These are phyloP conservation scores for Stegodyphus mimosarum DNA, from an alignment of 1,140 invertebrate genomes.

Conservation along the genomic window DNA sequence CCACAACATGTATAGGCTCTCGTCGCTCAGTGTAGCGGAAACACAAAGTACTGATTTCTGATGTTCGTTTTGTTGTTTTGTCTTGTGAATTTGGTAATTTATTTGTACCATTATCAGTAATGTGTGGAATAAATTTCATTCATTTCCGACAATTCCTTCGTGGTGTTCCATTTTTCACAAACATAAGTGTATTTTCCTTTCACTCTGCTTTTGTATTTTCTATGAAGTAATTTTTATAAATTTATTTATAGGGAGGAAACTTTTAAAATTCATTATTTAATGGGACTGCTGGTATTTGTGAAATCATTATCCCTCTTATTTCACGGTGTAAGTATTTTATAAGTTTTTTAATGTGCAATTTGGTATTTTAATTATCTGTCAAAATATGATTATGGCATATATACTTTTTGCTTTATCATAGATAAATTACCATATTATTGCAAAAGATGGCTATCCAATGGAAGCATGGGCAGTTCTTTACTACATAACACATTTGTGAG, in stretches of 20 bases:
- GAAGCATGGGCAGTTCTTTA: conserved; percentile 97
- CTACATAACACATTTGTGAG: conserved; percentile 94
- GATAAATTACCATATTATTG: conserved; percentile 96
- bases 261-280: conserved; percentile 96
- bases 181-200: not conserved
- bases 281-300: conserved; percentile 92
- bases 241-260: conserved; percentile 75
- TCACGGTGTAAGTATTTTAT: conserved; percentile 77
- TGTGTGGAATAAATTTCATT: no score
- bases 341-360: not conserved
- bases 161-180: no score
- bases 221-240: no score
- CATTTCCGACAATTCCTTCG: no score
- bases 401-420: conserved; percentile 61
- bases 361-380: not conserved
- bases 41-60: no score
- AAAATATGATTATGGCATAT: not conserved
- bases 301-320: conserved; percentile 94
- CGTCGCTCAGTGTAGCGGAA: no score
- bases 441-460: conserved; percentile 91
- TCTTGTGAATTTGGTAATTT: no score
- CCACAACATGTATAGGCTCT: no score
- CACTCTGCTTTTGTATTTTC: conserved; percentile 36
- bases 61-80: no score
- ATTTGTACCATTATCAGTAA: no score